Conservation (phyloP, 1,140 invertebrate species). For the Hypothenemus hampei region DNA sequence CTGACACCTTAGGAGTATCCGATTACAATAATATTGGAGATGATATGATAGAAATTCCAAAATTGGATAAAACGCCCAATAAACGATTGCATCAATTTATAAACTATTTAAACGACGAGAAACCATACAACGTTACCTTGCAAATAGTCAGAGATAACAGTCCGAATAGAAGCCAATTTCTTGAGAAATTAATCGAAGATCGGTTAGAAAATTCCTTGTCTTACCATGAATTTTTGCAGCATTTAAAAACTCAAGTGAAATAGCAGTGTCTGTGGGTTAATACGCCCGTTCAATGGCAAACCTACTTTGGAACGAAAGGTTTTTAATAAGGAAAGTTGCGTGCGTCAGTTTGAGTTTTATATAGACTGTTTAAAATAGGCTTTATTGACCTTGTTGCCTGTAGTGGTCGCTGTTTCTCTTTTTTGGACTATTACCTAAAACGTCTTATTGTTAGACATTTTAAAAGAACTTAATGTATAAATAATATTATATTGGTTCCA, state of each 20-base stretch:
- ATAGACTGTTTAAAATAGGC: too few relatives aligned
- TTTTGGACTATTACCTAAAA: too few relatives aligned
- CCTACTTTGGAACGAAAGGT: too few relatives aligned
- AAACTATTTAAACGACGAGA: constrained; percentile 75
- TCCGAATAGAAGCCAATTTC: constrained; percentile 72
- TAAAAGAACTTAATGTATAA: too few relatives aligned
- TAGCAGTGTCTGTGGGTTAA: constrained; percentile 43
- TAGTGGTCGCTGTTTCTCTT: too few relatives aligned
- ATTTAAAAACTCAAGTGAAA: constrained; percentile 88
- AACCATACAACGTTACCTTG: constrained; percentile 72
- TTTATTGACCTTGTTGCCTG: too few relatives aligned
- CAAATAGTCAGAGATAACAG: constrained; percentile 91
- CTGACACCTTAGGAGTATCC: constrained; percentile 57
- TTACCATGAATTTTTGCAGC: constrained; percentile 97
- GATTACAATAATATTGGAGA: constrained; percentile 54
- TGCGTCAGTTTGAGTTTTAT: too few relatives aligned
- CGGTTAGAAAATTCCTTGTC: constrained; percentile 88
- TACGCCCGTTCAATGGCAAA: too few relatives aligned
- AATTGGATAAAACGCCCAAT: constrained; percentile 70
- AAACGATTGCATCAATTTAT: constrained; percentile 76
- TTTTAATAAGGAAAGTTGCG: too few relatives aligned
- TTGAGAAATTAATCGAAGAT: constrained; percentile 90
- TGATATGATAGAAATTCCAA: constrained; percentile 70
- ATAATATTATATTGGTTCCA: too few relatives aligned
- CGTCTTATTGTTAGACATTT: too few relatives aligned